phyloP scores from a whole-genome alignment of 2,888 invertebrate species.

The Achlya flavicornis region DNA sequence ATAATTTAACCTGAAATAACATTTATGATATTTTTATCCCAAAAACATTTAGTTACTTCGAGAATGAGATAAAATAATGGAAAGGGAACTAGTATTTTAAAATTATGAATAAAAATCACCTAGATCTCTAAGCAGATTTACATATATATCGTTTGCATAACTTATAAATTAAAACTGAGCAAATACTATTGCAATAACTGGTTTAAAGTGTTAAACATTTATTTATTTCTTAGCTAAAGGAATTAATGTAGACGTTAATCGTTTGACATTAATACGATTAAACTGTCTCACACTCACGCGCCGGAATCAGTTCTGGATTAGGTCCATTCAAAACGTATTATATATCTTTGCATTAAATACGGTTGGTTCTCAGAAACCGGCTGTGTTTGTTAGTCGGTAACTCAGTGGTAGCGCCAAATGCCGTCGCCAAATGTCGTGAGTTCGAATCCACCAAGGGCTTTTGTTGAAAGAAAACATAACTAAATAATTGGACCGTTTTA shows the following conservation, averaged over 20 bases:
- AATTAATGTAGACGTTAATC: conserved; percentile 3
- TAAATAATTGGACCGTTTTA: too few species aligned
- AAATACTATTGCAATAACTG: not conserved
- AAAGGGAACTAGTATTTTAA: too few species aligned
- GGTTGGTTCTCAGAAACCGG: not conserved
- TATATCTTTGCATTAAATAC: not conserved
- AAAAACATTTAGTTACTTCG: too few species aligned
- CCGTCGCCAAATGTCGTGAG: too few species aligned
- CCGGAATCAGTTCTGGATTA: not conserved
- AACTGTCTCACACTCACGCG: not conserved
- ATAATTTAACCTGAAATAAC: too few species aligned
- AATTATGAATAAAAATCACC: not conserved
- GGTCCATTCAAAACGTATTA: not conserved
- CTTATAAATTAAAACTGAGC: not conserved
- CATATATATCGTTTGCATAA: not conserved
- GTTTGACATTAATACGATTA: conserved; percentile 6
- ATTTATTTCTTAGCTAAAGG: not conserved
- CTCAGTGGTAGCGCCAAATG: too few species aligned
- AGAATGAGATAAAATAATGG: too few species aligned
- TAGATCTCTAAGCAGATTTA: not conserved
- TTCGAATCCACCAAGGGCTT: too few species aligned
- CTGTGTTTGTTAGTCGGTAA: too few species aligned
- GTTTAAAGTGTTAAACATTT: conserved; percentile 8
- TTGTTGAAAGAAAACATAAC: too few species aligned
- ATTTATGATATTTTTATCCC: too few species aligned